Evolutionary conservation across 35 echinoderm and acorn worm species (phyloP), one percentile per base, ranked within the genome.

Genomic region (Patiria miniata): DNA sequence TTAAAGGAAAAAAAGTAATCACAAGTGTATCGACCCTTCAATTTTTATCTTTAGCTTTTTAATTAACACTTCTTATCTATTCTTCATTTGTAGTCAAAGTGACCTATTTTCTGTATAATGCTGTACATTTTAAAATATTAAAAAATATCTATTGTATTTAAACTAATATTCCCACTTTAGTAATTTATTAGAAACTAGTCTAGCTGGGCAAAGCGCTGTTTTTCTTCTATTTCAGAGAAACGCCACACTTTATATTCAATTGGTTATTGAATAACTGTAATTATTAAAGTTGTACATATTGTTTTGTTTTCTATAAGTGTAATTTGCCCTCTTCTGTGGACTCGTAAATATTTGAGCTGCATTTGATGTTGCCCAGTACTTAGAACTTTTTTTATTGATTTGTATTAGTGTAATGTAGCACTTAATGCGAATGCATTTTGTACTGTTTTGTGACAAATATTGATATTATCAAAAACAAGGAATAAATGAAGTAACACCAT

Each of bases 71-170:
- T 47, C 42, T 47, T 12, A 47, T 6, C 42, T 47, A 47, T 47
- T 12, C 42, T 47, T 47, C 12, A 6, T 47, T 9, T 73, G 19
- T 73, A 28, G 26, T 14, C 14, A 73, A 30, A 32, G 26, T 73
- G 34, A 73, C 23, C 8, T 73, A 73, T 34, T 73, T 47, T 73
- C 21, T 73, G 34, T 73, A 73, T 73, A 23, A 73, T 32, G 65
- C 65, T 73, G 65, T 73, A 73, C 65, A 73, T 73, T 73, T 73
- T 73, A 26, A 73, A 73, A 73, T 73, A 73, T 73, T 26, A 26
- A 23, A 73, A 73, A 73, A 73, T 73, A 73, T 73, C 65, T 73
- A 73, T 73, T 26, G 65, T 73, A 73, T 73, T 73, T 73, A 73
- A 73, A 73, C 65, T 73, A 73, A 73, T 73, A 73, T 34, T 23